Conservation (phyloP, 2,888 invertebrate genomes). For the Eubasilissa splendida region DNA sequence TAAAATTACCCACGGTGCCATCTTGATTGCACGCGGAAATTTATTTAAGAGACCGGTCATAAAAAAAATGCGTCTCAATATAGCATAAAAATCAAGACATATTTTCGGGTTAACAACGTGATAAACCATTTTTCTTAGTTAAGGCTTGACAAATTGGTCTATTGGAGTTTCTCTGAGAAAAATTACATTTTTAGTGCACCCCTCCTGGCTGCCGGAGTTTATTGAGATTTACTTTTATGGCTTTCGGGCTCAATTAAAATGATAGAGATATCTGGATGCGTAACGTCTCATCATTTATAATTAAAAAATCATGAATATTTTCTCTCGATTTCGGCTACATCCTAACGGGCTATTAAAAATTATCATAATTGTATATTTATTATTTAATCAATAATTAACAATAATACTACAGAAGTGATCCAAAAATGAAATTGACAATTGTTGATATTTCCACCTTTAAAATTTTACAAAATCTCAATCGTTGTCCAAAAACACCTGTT, state of each 20-base stretch:
- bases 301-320: too few species aligned
- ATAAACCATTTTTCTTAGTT: slow-evolving; percentile 43
- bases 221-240: slow-evolving; percentile 44
- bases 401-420: too few species aligned
- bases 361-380: too few species aligned
- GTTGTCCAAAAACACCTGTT: too few species aligned
- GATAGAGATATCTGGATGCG: not conserved
- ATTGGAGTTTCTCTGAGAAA: slow-evolving; percentile 15
- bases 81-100: slow-evolving; percentile 26
- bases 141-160: slow-evolving; percentile 28
- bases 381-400: too few species aligned
- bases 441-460: too few species aligned
- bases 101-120: slow-evolving; percentile 22
- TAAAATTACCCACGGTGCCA: too few species aligned
- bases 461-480: too few species aligned
- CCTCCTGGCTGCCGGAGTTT: not conserved
- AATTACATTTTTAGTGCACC: slow-evolving; percentile 3
- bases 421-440: too few species aligned
- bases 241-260: slow-evolving; percentile 23
- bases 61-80: slow-evolving; percentile 8
- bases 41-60: not conserved
- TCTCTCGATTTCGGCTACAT: too few species aligned
- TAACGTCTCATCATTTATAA: too few species aligned
- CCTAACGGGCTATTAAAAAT: too few species aligned
- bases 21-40: not conserved